These are phyloP conservation scores for Erebia ligea DNA, from an alignment of 2,888 invertebrate genomes.

Conservation along the genomic window DNA sequence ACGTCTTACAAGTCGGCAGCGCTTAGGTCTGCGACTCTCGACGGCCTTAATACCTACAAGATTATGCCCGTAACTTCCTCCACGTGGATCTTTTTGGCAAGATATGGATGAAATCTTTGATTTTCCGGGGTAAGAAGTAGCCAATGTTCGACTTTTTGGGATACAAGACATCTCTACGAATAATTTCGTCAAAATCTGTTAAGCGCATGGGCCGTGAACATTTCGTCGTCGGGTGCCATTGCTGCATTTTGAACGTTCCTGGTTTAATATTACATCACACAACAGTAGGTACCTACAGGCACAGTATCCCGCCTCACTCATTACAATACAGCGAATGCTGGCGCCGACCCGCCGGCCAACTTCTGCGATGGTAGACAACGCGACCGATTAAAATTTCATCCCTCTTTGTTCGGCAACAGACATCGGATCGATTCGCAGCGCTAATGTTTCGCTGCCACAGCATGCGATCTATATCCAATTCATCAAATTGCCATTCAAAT, in stretches of 20 bases:
- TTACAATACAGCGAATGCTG: slow-evolving; percentile 64
- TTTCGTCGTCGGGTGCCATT: too few species aligned
- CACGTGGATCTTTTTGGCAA: neutral
- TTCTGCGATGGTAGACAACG: slow-evolving; percentile 68
- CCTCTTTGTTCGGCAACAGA: slow-evolving; percentile 72
- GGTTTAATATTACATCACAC: too few species aligned
- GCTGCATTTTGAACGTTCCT: too few species aligned
- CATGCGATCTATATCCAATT: slow-evolving; percentile 67
- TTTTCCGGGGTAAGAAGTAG: neutral
- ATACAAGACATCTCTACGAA: too few species aligned
- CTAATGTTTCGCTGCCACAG: slow-evolving; percentile 62
- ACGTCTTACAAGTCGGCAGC: too few species aligned
- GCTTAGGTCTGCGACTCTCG: too few species aligned
- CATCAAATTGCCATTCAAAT: slow-evolving; percentile 47
- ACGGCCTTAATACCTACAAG: too few species aligned
- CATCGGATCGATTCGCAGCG: slow-evolving; percentile 70
- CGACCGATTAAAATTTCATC: slow-evolving; percentile 81
- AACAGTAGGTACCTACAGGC: slow-evolving; percentile 13
- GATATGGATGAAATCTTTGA: neutral
- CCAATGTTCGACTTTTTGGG: neutral
- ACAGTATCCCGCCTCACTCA: slow-evolving; percentile 53
- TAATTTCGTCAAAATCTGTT: too few species aligned
- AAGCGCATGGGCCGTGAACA: too few species aligned
- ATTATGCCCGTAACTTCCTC: too few species aligned
- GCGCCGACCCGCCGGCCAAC: slow-evolving; percentile 63